Base-by-base conservation (phyloP, 2,113 vertebrate genomes). In the Nannobrachium achirus region DNA sequence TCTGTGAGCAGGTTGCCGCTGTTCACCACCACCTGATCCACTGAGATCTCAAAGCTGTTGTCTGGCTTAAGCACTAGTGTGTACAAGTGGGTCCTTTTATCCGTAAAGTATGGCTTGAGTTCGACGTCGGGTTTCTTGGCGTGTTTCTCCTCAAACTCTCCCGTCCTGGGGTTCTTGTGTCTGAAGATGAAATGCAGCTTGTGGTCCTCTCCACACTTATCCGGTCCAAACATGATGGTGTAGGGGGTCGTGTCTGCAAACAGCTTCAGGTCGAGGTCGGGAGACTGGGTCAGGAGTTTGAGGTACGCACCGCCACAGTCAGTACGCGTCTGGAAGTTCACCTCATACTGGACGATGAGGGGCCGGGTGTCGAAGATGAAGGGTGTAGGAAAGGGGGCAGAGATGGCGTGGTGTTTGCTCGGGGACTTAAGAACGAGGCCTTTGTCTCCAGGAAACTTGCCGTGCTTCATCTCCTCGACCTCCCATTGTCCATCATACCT, bases 111-210 rank as follows among this genome's bases (percentile, higher is more conserved):
- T 0, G 92, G 91, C 78, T 97, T 95, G 73, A 99, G 93, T 86
- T 98, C 98, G 0, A 94, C 89, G 40, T 99, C 97, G 0, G 98
- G 94, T 41, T 95, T 95, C 88, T 99, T 99, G 2, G 96, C 96
- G 0, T 99, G 98, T 62, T 99, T 99, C 89, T 99, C 98, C 73
- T 99, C 98, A 0, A 91, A 95, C 60, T 94, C 91, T 25, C 96
- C 98, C 0, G 96, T 98, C 86, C 97, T 97, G 7, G 94, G 96
- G 82, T 98, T 99, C 81, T 96, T 96, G 91, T 99, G 97, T 8
- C 98, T 93, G 89, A 99, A 98, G 91, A 99, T 99, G 90, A 99
- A 98, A 88, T 99, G 98, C 67, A 99, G 85, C 71, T 99, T 99
- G 81, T 99, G 99, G 76, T 99, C 98, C 63, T 99, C 98, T 44